Base-by-base conservation (phyloP, 1,140 invertebrate species). In the Brachionus asplanchnoidis region DNA sequence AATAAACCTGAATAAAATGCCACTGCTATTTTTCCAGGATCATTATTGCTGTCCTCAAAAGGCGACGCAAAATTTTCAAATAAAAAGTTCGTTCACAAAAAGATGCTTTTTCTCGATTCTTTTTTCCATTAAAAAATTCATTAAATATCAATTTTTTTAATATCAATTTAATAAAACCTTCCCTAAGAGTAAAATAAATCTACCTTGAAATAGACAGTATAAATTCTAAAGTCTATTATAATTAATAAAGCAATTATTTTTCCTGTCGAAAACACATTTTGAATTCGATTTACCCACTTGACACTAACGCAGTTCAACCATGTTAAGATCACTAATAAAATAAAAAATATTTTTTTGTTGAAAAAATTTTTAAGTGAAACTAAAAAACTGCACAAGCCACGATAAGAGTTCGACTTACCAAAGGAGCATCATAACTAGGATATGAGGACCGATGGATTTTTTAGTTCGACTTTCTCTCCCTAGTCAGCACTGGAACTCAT, bases 1-100 rank as follows among this genome's bases (percentile, higher is more conserved):
- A 99, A 99, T 65, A 99, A 91, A 68, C 97, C 97, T 0, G 96
- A 97, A 91, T 99, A 99, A 90, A 99, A 99, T 12, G 97, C 98
- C 44, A 99, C 90, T 0, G 96, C 95, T 87, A 98, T 93, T 84
- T 95, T 95, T 20, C 95, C 95, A 7, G 97, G 92, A 88, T 95
- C 93, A 20, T 92, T 93, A 85, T 95, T 95, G 4, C 95, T 95
- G 85, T 95, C 93, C 68, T 96, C 94, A 88, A 97, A 99, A 9
- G 95, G 95, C 89, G 89, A 86, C 32, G 89, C 82, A 86, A 99
- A 99, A 88, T 98, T 92, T 87, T 97, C 93, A 46, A 11, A 11
- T 53, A 2, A 53, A 56, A 23, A 26, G 26, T 60, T 9, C 6
- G 1, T 60, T 60, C 6, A 20, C 0, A 28, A 28, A 28, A 28